Evolutionary conservation across 2,797 vertebrate genomes (phyloP).

Genomic region (Phyllotis vaccarum): DNA sequence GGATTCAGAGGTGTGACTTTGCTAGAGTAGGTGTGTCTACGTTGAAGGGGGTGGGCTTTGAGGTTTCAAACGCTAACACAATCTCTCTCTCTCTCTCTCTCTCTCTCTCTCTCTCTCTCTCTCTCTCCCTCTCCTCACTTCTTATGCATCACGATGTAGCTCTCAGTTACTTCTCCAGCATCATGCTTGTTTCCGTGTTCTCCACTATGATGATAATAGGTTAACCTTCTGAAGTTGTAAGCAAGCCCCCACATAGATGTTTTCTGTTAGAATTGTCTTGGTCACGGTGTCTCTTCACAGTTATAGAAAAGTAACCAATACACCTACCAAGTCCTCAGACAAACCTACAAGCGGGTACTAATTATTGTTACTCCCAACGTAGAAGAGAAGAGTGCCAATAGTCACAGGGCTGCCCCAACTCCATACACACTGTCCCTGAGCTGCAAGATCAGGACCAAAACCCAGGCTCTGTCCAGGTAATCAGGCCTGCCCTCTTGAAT

Average conservation of each 20-base stretch:
- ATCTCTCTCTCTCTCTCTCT: not conserved
- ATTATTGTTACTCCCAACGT: not conserved
- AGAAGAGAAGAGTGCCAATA: constrained; percentile 3
- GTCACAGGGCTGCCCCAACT: not conserved
- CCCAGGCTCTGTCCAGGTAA: not conserved
- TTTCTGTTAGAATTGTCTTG: not conserved
- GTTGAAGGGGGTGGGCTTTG: not conserved
- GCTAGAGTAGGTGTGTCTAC: not conserved
- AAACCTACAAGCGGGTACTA: not conserved
- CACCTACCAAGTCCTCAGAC: not conserved
- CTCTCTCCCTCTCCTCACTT: not conserved
- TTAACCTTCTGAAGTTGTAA: not conserved
- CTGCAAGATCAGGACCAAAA: not conserved
- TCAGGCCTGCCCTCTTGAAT: not conserved
- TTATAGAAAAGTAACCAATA: not conserved
- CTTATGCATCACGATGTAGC: not conserved
- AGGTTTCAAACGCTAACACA: not conserved
- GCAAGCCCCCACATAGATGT: not conserved
- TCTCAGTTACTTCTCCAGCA: not conserved
- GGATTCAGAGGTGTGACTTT: not conserved
- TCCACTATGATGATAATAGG: not conserved
- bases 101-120: not conserved
- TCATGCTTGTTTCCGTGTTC: not conserved
- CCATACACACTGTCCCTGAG: not conserved
- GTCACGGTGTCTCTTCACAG: not conserved